phyloP scores from a whole-genome alignment of 2,888 invertebrate species.

The Amphipyra berbera region DNA sequence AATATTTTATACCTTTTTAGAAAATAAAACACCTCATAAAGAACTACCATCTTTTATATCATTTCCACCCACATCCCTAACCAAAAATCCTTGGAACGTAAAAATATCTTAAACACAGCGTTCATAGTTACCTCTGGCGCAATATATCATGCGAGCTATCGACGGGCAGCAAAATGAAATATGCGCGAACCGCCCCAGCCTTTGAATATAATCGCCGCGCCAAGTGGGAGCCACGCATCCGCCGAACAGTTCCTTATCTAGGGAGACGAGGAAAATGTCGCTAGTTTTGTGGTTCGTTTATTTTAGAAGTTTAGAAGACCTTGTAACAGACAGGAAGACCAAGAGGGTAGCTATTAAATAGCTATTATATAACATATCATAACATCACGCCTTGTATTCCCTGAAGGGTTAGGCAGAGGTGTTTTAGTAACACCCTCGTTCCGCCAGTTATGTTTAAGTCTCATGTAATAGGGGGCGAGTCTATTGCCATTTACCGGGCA shows the following conservation, averaged over 20 bases:
- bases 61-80: slow-evolving; percentile 19
- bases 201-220: slow-evolving; percentile 68
- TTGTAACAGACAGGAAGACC: too few relatives aligned
- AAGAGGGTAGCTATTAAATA: too few relatives aligned
- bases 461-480: too few relatives aligned
- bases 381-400: too few relatives aligned
- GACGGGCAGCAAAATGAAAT: slow-evolving; percentile 81
- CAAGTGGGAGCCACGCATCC: slow-evolving; percentile 31
- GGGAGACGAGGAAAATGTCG: not conserved
- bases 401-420: too few relatives aligned
- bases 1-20: not conserved
- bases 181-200: slow-evolving; percentile 72
- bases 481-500: too few relatives aligned
- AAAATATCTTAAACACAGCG: slow-evolving; percentile 61
- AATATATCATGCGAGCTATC: slow-evolving; percentile 78
- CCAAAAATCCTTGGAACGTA: slow-evolving; percentile 46
- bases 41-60: slow-evolving; percentile 7
- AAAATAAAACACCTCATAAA: not conserved
- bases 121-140: slow-evolving; percentile 47
- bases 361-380: too few relatives aligned
- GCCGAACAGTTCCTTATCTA: slow-evolving; percentile 29
- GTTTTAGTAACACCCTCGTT: too few relatives aligned
- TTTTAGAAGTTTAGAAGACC: not conserved
- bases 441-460: too few relatives aligned
- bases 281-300: not conserved